These are phyloP conservation scores for Tiphia femorata DNA, from an alignment of 2,888 invertebrate genomes.

Conservation along the genomic window DNA sequence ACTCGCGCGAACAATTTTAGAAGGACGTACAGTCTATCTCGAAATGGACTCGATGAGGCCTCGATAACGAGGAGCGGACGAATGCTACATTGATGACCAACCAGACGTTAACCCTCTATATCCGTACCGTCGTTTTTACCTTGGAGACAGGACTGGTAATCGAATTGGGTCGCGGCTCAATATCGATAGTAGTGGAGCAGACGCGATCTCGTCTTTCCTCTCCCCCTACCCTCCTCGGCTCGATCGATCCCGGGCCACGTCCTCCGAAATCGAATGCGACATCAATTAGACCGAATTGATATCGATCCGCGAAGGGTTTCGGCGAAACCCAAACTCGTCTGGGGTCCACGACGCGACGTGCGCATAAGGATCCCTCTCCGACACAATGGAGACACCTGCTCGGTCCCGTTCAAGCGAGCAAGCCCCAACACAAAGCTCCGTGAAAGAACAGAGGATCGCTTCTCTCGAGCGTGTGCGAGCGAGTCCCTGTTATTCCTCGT, in stretches of 20 bases:
- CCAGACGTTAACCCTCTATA: no score
- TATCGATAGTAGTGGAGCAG: no score
- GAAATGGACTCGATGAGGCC: slow-evolving; percentile 17
- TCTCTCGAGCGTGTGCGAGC: slow-evolving; percentile 17
- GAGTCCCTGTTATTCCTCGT: no score
- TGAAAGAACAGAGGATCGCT: slow-evolving; percentile 9
- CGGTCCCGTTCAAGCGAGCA: slow-evolving; percentile 37
- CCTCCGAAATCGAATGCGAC: no score
- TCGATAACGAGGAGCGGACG: no score
- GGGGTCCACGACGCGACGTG: neutral
- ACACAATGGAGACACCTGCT: slow-evolving; percentile 46
- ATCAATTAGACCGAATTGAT: neutral
- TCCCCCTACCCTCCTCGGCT: no score
- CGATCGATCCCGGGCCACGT: neutral
- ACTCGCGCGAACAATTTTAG: slow-evolving; percentile 21
- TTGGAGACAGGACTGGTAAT: no score
- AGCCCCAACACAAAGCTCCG: slow-evolving; percentile 9
- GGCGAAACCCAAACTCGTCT: neutral
- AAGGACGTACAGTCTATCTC: slow-evolving; percentile 18
- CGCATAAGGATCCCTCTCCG: slow-evolving; percentile 31
- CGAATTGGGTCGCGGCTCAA: no score
- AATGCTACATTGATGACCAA: no score
- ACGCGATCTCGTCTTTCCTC: no score
- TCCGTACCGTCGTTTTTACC: no score
- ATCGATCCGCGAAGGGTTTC: neutral